Percentiles rank a stretch among this genome's conserved stretches.
phyloP scores from a whole-genome alignment of 2,888 invertebrate genomes.

The Agrochola circellaris region DNA sequence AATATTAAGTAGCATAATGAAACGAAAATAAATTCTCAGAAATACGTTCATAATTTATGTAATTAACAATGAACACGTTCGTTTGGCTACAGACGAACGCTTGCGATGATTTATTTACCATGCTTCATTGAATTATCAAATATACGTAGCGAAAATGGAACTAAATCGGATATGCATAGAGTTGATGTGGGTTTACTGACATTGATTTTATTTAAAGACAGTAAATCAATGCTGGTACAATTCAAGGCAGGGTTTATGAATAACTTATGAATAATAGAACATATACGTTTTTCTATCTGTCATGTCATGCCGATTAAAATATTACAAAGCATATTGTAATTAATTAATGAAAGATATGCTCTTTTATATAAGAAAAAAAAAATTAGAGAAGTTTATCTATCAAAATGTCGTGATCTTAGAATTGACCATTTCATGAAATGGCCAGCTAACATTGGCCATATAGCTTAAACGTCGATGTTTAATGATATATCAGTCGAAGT shows the following conservation, averaged over 20 bases:
- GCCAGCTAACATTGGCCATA: too few species aligned
- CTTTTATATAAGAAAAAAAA: neutral
- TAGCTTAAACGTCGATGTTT: too few species aligned
- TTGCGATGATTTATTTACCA: slow-evolving; percentile 5
- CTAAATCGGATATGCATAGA: slow-evolving; percentile 8
- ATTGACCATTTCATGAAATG: too few species aligned
- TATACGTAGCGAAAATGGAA: neutral
- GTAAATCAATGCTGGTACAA: neutral
- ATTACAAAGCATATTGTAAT: neutral
- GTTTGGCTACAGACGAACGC: slow-evolving; percentile 10
- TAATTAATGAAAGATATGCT: neutral
- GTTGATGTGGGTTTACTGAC: neutral
- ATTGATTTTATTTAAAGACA: neutral
- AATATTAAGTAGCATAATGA: slow-evolving; percentile 17
- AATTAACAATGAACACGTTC: neutral
- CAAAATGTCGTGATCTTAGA: too few species aligned
- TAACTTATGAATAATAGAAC: neutral
- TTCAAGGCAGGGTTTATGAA: neutral
- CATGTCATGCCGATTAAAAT: neutral
- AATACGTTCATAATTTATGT: slow-evolving; percentile 22
- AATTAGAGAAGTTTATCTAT: neutral
- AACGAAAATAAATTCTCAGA: slow-evolving; percentile 1
- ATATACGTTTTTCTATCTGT: neutral
- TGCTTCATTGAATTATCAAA: slow-evolving; percentile 30
- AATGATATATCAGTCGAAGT: too few species aligned